Evolutionary conservation across 1,140 invertebrate genomes (phyloP).

Genomic region (Samia ricini): DNA sequence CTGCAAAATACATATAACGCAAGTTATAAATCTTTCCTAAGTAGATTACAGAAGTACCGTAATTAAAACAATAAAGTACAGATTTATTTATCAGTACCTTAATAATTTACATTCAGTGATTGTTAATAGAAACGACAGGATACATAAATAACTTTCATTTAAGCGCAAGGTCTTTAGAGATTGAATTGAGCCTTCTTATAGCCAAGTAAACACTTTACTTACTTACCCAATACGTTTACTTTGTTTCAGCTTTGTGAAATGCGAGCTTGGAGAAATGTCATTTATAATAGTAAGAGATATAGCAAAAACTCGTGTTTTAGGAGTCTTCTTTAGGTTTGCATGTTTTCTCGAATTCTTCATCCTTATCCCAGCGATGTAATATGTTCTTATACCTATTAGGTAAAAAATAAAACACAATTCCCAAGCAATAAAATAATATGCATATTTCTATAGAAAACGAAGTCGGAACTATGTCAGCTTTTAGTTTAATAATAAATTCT

Average conservation of each 20-base stretch:
- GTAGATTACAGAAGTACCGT: no score
- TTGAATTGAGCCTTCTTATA: slow-evolving; percentile 22
- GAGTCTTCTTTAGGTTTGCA: no score
- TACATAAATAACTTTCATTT: slow-evolving; percentile 18
- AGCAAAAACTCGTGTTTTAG: neutral
- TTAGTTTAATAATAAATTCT: no score
- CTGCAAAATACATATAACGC: no score
- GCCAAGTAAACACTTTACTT: slow-evolving; percentile 11
- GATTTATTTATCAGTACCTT: neutral
- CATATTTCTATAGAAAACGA: neutral
- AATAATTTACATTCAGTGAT: neutral
- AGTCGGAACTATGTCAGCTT: no score
- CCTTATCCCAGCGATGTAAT: no score
- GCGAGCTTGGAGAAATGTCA: slow-evolving; percentile 18
- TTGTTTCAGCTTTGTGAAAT: slow-evolving; percentile 22
- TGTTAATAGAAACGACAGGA: slow-evolving; percentile 7
- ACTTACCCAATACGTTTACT: slow-evolving; percentile 19
- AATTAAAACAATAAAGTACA: no score
- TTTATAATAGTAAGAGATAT: neutral
- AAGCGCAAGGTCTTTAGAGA: slow-evolving; percentile 17
- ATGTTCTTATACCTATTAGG: no score
- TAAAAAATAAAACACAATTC: no score
- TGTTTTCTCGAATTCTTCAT: no score
- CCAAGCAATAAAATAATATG: no score
- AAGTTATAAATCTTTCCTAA: no score